Evolutionary conservation across 2,113 vertebrate genomes (phyloP).

Genomic region (Oreochromis tanganicae): DNA sequence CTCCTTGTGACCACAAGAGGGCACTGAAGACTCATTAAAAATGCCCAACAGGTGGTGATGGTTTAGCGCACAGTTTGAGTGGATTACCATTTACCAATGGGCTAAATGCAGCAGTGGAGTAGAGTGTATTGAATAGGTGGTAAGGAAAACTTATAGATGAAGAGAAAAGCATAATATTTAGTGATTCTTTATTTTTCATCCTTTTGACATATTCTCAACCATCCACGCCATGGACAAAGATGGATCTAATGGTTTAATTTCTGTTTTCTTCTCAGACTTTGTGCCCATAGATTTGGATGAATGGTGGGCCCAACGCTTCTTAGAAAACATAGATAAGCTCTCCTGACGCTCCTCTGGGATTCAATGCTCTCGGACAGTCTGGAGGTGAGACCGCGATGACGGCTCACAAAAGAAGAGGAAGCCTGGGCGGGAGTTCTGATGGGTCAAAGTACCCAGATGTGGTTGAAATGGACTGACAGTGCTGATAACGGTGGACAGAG

Average conservation of each 20-base stretch:
- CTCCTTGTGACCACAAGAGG: not conserved
- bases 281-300: conserved; percentile 90
- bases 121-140: not conserved
- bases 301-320: conserved; percentile 92
- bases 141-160: not conserved
- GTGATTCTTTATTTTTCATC: not conserved
- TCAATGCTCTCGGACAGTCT: not conserved
- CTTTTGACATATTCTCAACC: not conserved
- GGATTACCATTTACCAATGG: not conserved
- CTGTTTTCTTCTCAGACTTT: conserved; percentile 70
- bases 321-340: conserved; percentile 83
- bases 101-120: not conserved
- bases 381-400: not conserved
- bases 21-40: not conserved
- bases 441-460: not conserved
- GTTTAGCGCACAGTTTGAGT: not conserved
- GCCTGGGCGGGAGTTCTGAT: not conserved
- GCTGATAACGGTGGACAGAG: not conserved
- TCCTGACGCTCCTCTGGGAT: conserved; percentile 45
- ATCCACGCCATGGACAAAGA: not conserved
- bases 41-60: not conserved
- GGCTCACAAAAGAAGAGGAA: not conserved
- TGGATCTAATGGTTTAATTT: not conserved
- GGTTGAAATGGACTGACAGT: not conserved
- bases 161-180: not conserved